phyloP scores from a whole-genome alignment of 2,113 vertebrate species.

The Orthonyx spaldingii region DNA sequence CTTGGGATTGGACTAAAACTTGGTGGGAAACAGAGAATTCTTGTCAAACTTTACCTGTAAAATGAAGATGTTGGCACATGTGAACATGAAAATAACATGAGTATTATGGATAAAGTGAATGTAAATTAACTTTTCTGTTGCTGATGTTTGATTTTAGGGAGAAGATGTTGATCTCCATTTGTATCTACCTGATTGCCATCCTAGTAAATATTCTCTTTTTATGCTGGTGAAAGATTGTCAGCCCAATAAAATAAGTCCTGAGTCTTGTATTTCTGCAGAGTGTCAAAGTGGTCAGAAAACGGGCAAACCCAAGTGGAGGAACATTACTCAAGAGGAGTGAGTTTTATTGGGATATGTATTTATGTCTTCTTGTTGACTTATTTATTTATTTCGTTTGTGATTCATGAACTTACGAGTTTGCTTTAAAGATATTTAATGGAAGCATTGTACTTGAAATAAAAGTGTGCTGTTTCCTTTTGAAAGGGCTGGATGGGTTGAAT shows the following conservation, averaged over 20 bases:
- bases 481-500: conserved; percentile 95
- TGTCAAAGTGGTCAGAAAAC: conserved; percentile 81
- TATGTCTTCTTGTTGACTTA: background rate
- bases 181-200: conserved; percentile 95
- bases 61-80: background rate
- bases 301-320: conserved; percentile 88
- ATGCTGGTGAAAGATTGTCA: conserved; percentile 92
- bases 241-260: conserved; percentile 79
- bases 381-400: background rate
- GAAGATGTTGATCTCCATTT: conserved; percentile 95
- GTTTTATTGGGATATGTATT: background rate
- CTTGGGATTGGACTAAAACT: background rate
- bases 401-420: background rate
- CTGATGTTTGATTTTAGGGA: conserved; percentile 75
- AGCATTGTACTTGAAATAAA: background rate
- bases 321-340: conserved; percentile 93
- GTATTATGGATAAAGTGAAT: background rate
- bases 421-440: background rate
- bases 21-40: background rate
- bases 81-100: fast-evolving
- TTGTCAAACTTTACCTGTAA: background rate
- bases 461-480: background rate
- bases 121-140: background rate
- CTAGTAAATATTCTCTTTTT: conserved; percentile 94
- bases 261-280: conserved; percentile 82